Evolutionary conservation across 2,888 invertebrate species (phyloP), one percentile per base, ranked within the genome.

Genomic region (Caenorhabditis sp.): DNA sequence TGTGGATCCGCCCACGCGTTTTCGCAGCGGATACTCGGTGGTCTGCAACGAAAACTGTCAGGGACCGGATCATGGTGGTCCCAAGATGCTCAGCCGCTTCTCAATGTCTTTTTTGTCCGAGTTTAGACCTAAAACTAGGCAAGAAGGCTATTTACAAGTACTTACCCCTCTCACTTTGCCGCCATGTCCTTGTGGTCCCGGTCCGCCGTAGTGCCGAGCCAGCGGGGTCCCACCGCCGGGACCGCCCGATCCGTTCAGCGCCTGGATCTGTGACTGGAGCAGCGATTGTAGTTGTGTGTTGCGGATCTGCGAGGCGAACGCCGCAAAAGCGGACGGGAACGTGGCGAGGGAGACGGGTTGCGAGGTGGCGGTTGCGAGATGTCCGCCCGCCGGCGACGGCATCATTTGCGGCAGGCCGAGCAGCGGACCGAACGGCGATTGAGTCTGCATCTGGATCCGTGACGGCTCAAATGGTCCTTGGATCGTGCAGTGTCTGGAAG

Each of bases 301-400:
- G 3, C 79, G 73, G 24, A 79, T 78, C 24, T 79, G 81, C 5
- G 78, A 73, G 7, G 81, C 81, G 39, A 82, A 82, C 4, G 79
- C 74, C 35, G 82, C 82, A 35, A 82, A 82, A 9, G 82, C 82
- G 13, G 75, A 78, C 20, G 81, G 81, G 43, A 81, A 76, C 22
- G 79, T 62, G n/a, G 76, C 52, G 27, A 74, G 26, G 0, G 80
- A 55, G 17, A 73, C 65, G 15, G 56, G 63, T 32, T 45, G 41
- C 26, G n/a, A n/a, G 53, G 15, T 41, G 26, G 46, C 45, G 32
- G 26, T 15, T 30, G 58, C 58, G 26, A 46, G 11, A 50, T 39
- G 45, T 52, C 66, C 27, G 55, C 46, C 45, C 24, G 27, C 59
- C 17, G 73, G 50, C 7, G 73, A 55, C n/a, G 63, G 53, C 7